phyloP scores from a whole-genome alignment of 2,113 vertebrate genomes.

The Zootoca vivipara region DNA sequence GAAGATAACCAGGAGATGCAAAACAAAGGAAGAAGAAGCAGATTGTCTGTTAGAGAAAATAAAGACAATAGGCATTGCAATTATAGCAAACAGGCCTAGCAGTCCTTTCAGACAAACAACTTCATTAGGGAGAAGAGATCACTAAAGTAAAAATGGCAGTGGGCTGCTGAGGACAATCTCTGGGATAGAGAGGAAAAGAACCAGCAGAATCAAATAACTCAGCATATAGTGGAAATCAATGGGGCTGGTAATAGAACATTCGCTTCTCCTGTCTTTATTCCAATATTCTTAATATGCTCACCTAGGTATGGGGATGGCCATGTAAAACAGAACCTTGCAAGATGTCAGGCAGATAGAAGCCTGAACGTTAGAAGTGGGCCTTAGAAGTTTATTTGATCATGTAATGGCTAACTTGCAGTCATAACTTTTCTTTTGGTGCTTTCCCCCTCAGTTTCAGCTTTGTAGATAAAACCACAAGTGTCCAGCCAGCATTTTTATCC shows the following conservation, averaged over 20 bases:
- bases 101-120: too few relatives aligned
- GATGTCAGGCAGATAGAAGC: not conserved
- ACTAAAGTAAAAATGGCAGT: too few relatives aligned
- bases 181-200: not conserved
- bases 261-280: not conserved
- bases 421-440: not conserved
- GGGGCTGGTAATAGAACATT: not conserved
- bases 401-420: not conserved
- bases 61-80: too few relatives aligned
- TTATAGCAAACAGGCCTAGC: too few relatives aligned
- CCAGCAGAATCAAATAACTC: not conserved
- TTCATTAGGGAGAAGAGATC: too few relatives aligned
- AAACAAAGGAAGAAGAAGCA: not conserved
- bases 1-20: not conserved
- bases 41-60: not conserved
- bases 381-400: not conserved
- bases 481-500: too few relatives aligned
- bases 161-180: too few relatives aligned
- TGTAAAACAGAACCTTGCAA: not conserved
- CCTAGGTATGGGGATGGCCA: too few relatives aligned
- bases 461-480: not conserved
- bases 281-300: not conserved
- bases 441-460: not conserved
- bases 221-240: not conserved
- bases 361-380: not conserved